Conservation (phyloP, 2,113 vertebrate genomes). For the Tragelaphus imberbis region DNA sequence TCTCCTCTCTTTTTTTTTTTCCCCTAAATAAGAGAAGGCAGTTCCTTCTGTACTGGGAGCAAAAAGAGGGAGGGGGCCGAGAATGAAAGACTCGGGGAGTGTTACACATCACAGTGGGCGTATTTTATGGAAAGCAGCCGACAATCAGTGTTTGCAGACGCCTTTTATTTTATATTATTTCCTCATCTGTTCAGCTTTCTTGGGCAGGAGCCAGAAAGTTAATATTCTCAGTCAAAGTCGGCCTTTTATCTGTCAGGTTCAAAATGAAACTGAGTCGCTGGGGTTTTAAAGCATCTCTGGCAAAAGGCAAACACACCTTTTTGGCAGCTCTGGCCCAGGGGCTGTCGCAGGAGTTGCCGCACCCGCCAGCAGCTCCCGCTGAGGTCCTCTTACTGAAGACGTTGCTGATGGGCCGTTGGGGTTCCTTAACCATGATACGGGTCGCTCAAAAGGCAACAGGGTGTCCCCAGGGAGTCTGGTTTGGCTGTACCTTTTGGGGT, state of each 20-base stretch:
- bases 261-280: constrained; percentile 67
- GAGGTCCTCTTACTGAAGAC: neutral
- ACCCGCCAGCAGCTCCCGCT: neutral
- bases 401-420: neutral
- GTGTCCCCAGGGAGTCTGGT: neutral
- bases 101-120: constrained; percentile 63
- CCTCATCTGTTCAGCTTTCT: constrained; percentile 67
- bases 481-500: neutral
- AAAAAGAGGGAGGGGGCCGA: neutral
- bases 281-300: constrained; percentile 55
- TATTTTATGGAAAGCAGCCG: constrained; percentile 55
- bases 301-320: constrained; percentile 60
- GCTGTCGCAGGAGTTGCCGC: neutral
- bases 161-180: constrained; percentile 67
- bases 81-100: constrained; percentile 26
- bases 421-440: neutral
- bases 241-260: constrained; percentile 74
- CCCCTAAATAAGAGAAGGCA: constrained; percentile 48
- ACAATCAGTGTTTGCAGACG: constrained; percentile 50
- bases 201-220: constrained; percentile 55
- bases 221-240: constrained; percentile 72
- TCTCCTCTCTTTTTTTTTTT: neutral
- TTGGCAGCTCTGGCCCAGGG: neutral
- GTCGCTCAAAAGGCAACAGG: neutral
- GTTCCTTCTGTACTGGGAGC: constrained; percentile 25